Percentiles rank a stretch among this genome's conserved stretches.
These are phyloP conservation scores for Diorhabda sublineata DNA, from an alignment of 1,140 invertebrate genomes.

Conservation along the genomic window DNA sequence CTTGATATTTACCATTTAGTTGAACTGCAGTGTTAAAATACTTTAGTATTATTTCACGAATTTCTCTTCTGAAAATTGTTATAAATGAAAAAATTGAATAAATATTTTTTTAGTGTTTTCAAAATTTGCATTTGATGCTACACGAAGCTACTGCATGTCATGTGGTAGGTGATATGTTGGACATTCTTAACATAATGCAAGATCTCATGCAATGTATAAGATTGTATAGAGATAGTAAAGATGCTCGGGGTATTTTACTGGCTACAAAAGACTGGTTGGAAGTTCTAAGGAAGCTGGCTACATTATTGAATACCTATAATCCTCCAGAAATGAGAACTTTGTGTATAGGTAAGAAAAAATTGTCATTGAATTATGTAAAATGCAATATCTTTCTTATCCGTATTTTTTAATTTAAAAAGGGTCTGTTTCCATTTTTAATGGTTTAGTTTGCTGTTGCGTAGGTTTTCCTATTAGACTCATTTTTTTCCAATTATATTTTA, in stretches of 20 bases:
- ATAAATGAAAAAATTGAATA: neutral
- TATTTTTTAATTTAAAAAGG: too few relatives aligned
- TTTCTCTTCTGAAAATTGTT: neutral
- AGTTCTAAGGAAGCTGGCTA: constrained; percentile 76
- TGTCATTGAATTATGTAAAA: too few relatives aligned
- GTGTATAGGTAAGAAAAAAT: constrained; percentile 60
- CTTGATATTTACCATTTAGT: too few relatives aligned
- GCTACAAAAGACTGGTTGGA: constrained; percentile 82
- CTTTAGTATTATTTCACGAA: neutral
- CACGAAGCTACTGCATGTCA: constrained; percentile 90
- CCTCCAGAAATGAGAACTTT: constrained; percentile 77
- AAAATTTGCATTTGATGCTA: constrained; percentile 88
- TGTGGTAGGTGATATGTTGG: constrained; percentile 75
- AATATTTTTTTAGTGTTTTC: constrained; percentile 63
- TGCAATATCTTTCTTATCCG: too few relatives aligned
- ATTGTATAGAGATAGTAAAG: constrained; percentile 60
- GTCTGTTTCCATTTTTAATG: too few relatives aligned
- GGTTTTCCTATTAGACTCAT: too few relatives aligned
- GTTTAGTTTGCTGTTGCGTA: too few relatives aligned
- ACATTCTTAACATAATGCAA: constrained; percentile 73
- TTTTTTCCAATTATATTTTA: too few relatives aligned
- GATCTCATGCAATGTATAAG: constrained; percentile 69
- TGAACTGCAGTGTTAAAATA: too few relatives aligned
- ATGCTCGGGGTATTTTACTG: constrained; percentile 59
- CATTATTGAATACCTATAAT: constrained; percentile 85